Evolutionary conservation across 2,797 vertebrate genomes (phyloP).

Genomic region (Chloroceryle amazona): DNA sequence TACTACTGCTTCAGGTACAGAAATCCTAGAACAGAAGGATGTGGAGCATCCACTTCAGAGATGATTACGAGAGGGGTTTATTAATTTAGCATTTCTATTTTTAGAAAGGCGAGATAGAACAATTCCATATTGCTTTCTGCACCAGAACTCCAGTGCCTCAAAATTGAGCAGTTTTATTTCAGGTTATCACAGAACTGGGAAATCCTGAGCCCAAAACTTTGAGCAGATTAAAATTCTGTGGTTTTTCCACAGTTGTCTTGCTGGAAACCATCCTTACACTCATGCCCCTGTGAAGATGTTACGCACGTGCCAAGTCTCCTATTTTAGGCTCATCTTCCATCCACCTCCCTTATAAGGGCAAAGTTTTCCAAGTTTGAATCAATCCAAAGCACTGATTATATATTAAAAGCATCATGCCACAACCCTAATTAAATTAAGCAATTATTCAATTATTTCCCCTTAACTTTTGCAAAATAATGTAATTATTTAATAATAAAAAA

Average conservation of each 20-base stretch:
- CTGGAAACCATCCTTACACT: constrained; percentile 21
- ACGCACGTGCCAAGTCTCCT: neutral
- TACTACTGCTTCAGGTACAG: neutral
- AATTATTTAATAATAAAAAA: neutral
- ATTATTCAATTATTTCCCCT: neutral
- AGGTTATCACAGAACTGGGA: neutral
- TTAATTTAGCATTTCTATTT: neutral
- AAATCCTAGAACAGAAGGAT: neutral
- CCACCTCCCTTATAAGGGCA: constrained; percentile 21
- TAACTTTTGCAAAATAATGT: neutral
- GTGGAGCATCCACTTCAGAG: neutral
- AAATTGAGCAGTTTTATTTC: neutral
- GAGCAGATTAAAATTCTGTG: neutral
- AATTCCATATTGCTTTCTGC: neutral
- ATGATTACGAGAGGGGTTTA: neutral
- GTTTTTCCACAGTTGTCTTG: constrained; percentile 17
- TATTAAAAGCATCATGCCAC: neutral
- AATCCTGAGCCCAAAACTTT: neutral
- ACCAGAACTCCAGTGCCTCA: neutral
- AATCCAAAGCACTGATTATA: neutral
- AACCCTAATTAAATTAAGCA: neutral
- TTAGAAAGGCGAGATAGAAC: neutral
- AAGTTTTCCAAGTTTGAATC: constrained; percentile 27
- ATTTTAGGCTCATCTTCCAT: constrained; percentile 25
- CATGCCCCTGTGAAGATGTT: neutral